Base-by-base conservation (phyloP, 2,888 invertebrate species). In the Artemia sinica region DNA sequence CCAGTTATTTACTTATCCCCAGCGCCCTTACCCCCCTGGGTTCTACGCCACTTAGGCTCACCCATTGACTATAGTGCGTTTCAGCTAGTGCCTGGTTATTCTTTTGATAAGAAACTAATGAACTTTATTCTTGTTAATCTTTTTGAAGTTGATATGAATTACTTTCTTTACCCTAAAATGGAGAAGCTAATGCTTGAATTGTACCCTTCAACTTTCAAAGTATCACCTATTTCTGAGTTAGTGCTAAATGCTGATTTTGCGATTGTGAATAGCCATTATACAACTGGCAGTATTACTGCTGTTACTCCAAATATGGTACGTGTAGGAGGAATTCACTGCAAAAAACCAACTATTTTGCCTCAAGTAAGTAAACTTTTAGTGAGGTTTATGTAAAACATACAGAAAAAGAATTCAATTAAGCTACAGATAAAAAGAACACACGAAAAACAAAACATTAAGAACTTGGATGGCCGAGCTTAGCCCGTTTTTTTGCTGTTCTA, bases 311-410 rank as follows among this genome's bases (percentile, higher is more conserved):
- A 58, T 28, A 58, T 58, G 63, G 63, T 58, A n/a, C 14, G 63
- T 9, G 63, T 58, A 58, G 63, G 63, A 58, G 63, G 63, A 58
- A 11, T 58, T n/a, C 63, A 58, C 2, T 58, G 63, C 11, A 28
- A 58, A 10, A 58, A 28, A n/a, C n/a, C 8, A 9, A 10, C 1
- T 10, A 79, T 69, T 76, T 58, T 58, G 9, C 63, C 63, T 18
- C 63, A 58, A 28, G 63, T 58, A 10, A 41, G 41, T 41, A 41
- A 41, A 41, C 41, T 41, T 41, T 41, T 6, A 41, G 41, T 41
- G 5, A 41, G 41, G 6, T 6, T 41, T 41, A 18, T 41, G 3
- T 41, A 41, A 41, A 41, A 41, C 6, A 3, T 41, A 5, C 41
- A 41, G 41, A 41, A 41, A 41, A 41, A 6, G 41, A 3, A 41